Base-by-base conservation (phyloP, 1,140 invertebrate genomes). In the Manduca sexta region DNA sequence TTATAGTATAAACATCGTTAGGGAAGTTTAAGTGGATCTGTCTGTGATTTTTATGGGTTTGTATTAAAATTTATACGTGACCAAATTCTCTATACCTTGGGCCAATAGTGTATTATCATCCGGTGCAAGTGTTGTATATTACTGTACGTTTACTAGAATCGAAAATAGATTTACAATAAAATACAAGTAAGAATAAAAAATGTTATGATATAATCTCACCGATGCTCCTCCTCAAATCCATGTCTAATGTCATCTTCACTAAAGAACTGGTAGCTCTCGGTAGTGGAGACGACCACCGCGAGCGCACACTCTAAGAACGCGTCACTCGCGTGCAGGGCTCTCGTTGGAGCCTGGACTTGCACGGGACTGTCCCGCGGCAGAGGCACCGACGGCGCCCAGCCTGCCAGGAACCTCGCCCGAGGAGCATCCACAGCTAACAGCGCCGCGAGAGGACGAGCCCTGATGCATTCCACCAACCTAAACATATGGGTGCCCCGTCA, bases 181-280 rank as follows among this genome's bases (percentile, higher is more conserved):
- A n/a, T n/a, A n/a, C n/a, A n/a, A n/a, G n/a, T n/a, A n/a, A n/a
- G n/a, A n/a, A n/a, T 26, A 5, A 26, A 0, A 5, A 5, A 26
- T 5, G 8, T 1, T 8, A 17, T 42, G 6, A 12, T 11, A 26
- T 15, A 21, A 6, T 54, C 46, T 38, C 3, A 83, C 81, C 81
- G 70, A 56, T 93, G 91, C 54, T 93, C 92, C 50, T 93, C 91
- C 61, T 94, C 93, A 64, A 94, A 92, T 6, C 93, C 93, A 69
- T 91, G 92, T 52, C 92, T 88, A 6, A 94, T 91, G 49, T 94
- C 93, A 40, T 92, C 89, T 40, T 91, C 91, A 77, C 88, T 93
- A 71, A 94, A 93, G 64, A 92, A 92, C 58, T 90, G 87, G 64
- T 92, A 93, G 63, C 92, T 92, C 76, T 94, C 93, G 1, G 92